Base-by-base conservation (phyloP, 2,888 invertebrate genomes). In the Globia sparganii region DNA sequence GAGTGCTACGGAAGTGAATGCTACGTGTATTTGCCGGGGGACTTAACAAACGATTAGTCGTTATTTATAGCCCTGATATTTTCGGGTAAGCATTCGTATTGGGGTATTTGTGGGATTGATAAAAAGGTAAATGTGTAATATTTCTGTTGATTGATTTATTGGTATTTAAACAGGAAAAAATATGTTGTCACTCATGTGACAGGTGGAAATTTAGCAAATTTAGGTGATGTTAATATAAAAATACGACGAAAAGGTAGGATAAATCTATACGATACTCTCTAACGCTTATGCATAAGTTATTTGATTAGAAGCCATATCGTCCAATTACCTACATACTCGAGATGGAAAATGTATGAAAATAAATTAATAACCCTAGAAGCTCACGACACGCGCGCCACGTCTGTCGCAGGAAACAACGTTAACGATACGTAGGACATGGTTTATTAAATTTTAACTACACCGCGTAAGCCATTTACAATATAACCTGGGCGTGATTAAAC, bases 11-110 rank as follows among this genome's bases (percentile, higher is more conserved):
- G 72, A 78, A 75, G 40, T 68, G 75, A 81, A 78, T 79, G 64
- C 59, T 62, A 59, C 73, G 64, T 80, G 79, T 81, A 78, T 78
- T 84, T 65, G 72, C 59, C 73, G 40, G 73, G 58, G 34, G 74
- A 53, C 67, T 87, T 81, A 80, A 78, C 86, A 78, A 80, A 75
- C 73, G 76, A 87, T 86, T 79, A 86, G 56, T 66, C n/a, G 67
- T 79, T 76, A 80, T 86, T 86, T 81, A 87, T 77, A 69, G 84
- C 53, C 18, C 59, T 25, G 69, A 43, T 69, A 74, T 71, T 77
- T 80, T 73, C 37, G 40, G 59, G 40, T 70, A 25, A 40, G 61
- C 46, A 72, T 13, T 77, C 28, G 70, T 78, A 72, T 64, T 72
- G 40, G 11, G 49, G 40, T 71, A 58, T 69, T 67, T 66, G 64